Evolutionary conservation across 2,888 invertebrate genomes (phyloP).

Genomic region (Dichetophora obliterata): DNA sequence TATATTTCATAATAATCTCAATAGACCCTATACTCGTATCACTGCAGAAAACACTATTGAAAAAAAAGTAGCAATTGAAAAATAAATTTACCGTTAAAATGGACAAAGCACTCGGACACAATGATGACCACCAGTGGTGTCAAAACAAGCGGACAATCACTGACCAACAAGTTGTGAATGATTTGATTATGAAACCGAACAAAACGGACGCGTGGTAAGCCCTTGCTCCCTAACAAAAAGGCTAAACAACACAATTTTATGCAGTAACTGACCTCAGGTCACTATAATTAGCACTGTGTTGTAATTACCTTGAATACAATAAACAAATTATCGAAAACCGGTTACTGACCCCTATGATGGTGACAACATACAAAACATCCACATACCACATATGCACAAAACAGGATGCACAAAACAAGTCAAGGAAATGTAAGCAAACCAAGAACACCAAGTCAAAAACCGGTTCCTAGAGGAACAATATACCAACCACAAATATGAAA

Average conservation of each 20-base stretch:
- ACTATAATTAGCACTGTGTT: constrained; percentile 14
- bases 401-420: not conserved
- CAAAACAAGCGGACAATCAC: constrained; percentile 1
- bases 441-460: not conserved
- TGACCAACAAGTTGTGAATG: constrained; percentile 12
- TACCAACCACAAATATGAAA: too few species aligned
- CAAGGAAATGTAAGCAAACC: not conserved
- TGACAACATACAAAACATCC: not conserved
- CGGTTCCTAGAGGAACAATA: not conserved
- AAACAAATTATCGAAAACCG: constrained; percentile 7
- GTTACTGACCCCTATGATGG: constrained; percentile 6
- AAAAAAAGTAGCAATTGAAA: not conserved
- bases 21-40: not conserved
- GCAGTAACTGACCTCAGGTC: constrained; percentile 30
- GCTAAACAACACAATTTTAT: constrained; percentile 3
- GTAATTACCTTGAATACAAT: constrained; percentile 6
- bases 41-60: too few species aligned
- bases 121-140: constrained; percentile 12
- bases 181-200: not conserved
- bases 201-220: not conserved
- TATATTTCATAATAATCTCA: not conserved
- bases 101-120: not conserved
- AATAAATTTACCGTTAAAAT: constrained; percentile 11
- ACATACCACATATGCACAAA: not conserved
- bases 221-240: not conserved